Evolutionary conservation across 92 coral and sea anemone genomes (phyloP).

Genomic region (Siderastrea radians): DNA sequence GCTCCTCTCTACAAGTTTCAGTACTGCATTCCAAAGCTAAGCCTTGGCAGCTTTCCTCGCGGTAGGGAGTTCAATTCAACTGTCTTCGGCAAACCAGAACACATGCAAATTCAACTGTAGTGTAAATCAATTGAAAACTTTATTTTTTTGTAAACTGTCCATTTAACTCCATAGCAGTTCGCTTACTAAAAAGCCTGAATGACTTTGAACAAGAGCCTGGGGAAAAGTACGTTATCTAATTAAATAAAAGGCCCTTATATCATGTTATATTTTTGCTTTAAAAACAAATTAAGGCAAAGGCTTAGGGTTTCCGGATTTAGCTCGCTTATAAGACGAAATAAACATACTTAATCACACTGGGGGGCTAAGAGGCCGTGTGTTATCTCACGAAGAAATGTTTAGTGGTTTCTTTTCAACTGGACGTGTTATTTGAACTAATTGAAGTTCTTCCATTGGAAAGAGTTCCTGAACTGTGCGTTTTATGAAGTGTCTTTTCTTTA

Average conservation of each 20-base stretch:
- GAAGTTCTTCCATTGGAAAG: too few species aligned
- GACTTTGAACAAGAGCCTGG: neutral
- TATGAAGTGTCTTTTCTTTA: neutral
- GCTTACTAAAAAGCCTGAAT: neutral
- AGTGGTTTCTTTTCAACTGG: neutral
- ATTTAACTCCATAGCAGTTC: neutral
- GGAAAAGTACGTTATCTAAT: neutral
- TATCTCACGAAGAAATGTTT: neutral
- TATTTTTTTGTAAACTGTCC: neutral
- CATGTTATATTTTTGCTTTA: neutral
- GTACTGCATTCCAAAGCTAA: neutral
- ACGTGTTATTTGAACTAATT: neutral
- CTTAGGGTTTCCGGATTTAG: conserved; percentile 21
- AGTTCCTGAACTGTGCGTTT: neutral
- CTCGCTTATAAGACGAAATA: neutral
- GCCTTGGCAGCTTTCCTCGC: neutral
- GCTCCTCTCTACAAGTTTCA: neutral
- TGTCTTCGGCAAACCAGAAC: conserved; percentile 3
- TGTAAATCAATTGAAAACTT: neutral
- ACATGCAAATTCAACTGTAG: conserved; percentile 9
- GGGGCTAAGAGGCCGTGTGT: neutral
- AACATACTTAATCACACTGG: neutral
- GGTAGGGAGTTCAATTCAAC: conserved; percentile 30
- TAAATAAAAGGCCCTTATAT: neutral
- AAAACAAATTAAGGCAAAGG: conserved; percentile 6